Conservation (phyloP, 2,888 invertebrate species). For the Leptopilina syphax region DNA sequence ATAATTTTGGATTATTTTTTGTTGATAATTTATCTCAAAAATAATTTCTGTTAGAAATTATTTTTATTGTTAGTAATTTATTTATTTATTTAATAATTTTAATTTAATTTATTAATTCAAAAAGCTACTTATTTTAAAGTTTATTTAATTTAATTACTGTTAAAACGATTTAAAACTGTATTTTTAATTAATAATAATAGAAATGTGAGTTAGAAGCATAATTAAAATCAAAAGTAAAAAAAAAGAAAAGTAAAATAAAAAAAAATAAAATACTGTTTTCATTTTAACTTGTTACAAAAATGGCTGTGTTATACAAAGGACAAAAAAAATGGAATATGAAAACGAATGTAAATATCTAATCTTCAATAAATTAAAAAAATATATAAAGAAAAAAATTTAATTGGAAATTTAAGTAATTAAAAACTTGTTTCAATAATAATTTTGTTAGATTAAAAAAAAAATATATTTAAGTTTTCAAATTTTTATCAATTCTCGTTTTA, state of each 20-base stretch:
- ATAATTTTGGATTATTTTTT: too few relatives aligned
- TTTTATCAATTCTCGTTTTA: too few relatives aligned
- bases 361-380: conserved; percentile 14
- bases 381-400: conserved; percentile 12
- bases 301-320: conserved; percentile 22
- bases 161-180: too few relatives aligned
- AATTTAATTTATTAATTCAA: too few relatives aligned
- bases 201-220: background rate
- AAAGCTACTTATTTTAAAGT: too few relatives aligned
- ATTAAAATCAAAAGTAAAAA: background rate
- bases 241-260: background rate
- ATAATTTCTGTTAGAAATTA: too few relatives aligned
- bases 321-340: conserved; percentile 2
- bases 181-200: background rate
- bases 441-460: background rate
- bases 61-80: background rate
- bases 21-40: too few relatives aligned
- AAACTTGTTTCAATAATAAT: background rate
- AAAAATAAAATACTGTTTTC: background rate
- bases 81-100: too few relatives aligned
- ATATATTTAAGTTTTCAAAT: background rate
- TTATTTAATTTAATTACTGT: too few relatives aligned
- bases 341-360: conserved; percentile 40
- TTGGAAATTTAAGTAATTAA: conserved; percentile 16
- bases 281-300: background rate